Evolutionary conservation across 2,797 vertebrate genomes (phyloP).

Genomic region (Macrochelys suwanniensis): DNA sequence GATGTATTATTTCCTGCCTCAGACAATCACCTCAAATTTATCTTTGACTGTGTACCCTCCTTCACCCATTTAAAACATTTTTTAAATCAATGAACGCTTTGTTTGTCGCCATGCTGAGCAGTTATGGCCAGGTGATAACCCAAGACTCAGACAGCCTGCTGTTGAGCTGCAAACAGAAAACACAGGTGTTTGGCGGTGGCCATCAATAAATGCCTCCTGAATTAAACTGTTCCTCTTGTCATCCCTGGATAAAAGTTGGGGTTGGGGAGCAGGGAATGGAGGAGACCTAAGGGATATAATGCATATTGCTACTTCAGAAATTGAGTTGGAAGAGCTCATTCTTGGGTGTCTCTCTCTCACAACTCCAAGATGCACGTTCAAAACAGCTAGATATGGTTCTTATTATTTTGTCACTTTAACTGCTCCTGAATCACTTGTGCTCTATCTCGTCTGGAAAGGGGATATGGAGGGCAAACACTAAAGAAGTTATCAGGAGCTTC

Average conservation of each 20-base stretch:
- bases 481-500: slow-evolving; percentile 1
- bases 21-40: background rate
- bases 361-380: background rate
- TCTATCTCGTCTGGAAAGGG: background rate
- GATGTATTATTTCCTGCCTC: background rate
- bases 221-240: background rate
- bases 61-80: too few species aligned
- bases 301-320: background rate
- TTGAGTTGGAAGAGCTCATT: background rate
- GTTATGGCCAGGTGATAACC: background rate
- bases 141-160: background rate
- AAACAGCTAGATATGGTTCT: background rate
- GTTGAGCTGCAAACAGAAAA: background rate
- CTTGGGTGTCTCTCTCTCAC: background rate
- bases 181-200: background rate
- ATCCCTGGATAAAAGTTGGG: background rate
- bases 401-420: background rate
- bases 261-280: background rate
- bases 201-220: background rate
- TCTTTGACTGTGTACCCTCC: background rate
- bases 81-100: background rate
- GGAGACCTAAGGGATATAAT: background rate
- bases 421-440: slow-evolving; percentile 1
- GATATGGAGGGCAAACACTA: slow-evolving; percentile 36
- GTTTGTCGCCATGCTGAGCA: background rate